A percentile compares a stretch with the other conserved stretches of the same genome.
Conservation (phyloP, 92 coral and sea anemone species). For the Bergia puertoricense region DNA sequence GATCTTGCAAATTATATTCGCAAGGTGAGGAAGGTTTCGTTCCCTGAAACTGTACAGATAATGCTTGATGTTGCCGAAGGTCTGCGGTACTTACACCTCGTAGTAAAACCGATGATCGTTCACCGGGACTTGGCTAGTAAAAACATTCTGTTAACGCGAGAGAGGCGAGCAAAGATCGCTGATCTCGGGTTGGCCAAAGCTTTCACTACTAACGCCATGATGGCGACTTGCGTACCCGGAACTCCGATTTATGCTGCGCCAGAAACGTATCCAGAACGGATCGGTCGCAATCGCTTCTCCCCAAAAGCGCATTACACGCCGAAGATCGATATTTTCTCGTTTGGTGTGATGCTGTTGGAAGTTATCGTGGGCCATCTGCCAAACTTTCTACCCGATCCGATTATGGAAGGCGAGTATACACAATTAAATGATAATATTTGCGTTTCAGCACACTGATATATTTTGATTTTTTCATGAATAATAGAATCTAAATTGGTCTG, state of each 20-base stretch:
- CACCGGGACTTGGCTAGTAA: conserved; percentile 87
- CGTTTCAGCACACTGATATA: neutral
- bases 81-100: conserved; percentile 64
- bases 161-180: conserved; percentile 75
- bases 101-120: conserved; percentile 52
- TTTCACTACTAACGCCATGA: conserved; percentile 81
- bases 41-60: conserved; percentile 65
- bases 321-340: conserved; percentile 86
- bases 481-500: neutral
- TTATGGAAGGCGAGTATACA: conserved; percentile 45
- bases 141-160: conserved; percentile 63
- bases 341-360: conserved; percentile 79
- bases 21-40: conserved; percentile 48
- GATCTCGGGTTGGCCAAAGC: conserved; percentile 83
- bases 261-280: conserved; percentile 66
- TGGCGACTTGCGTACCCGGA: conserved; percentile 78
- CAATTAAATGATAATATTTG: neutral
- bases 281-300: conserved; percentile 29
- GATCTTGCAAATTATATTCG: conserved; percentile 69
- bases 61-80: conserved; percentile 85
- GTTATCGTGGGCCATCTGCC: conserved; percentile 84
- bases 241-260: conserved; percentile 84
- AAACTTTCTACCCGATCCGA: conserved; percentile 56
- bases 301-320: conserved; percentile 66
- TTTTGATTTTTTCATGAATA: too few species aligned